Conservation (phyloP, 1,140 invertebrate genomes). For the Vanessa atalanta region DNA sequence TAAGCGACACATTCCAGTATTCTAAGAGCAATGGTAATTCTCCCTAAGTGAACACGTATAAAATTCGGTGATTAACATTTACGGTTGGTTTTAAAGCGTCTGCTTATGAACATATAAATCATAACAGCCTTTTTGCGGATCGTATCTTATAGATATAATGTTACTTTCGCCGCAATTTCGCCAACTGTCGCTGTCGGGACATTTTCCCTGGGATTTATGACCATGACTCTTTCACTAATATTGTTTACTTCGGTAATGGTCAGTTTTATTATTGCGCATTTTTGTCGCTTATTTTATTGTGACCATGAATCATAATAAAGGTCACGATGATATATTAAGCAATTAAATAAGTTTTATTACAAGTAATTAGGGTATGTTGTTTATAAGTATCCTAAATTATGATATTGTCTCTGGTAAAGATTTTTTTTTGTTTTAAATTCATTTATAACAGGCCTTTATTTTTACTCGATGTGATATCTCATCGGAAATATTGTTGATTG, state of each 20-base stretch:
- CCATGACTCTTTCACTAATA: slow-evolving; percentile 69
- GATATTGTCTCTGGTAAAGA: background rate
- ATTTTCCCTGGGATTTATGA: slow-evolving; percentile 64
- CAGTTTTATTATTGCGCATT: slow-evolving; percentile 70
- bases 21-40: background rate
- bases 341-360: slow-evolving; percentile 39
- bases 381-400: background rate
- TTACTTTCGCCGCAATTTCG: slow-evolving; percentile 61
- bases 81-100: background rate
- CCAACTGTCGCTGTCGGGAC: slow-evolving; percentile 56
- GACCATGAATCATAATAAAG: slow-evolving; percentile 41
- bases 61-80: background rate
- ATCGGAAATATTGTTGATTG: too few relatives aligned
- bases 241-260: slow-evolving; percentile 75
- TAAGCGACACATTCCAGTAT: background rate
- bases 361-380: slow-evolving; percentile 27
- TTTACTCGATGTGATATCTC: too few relatives aligned
- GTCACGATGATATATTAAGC: slow-evolving; percentile 29
- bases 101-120: slow-evolving; percentile 27
- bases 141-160: slow-evolving; percentile 44
- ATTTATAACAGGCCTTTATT: too few relatives aligned
- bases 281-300: slow-evolving; percentile 61
- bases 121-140: slow-evolving; percentile 34
- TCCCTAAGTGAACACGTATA: background rate
- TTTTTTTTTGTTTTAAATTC: too few relatives aligned